A percentile compares a stretch with the other conserved stretches of the same genome.
Conservation (phyloP, 1,140 invertebrate species). For the Bombus vancouverensis region DNA sequence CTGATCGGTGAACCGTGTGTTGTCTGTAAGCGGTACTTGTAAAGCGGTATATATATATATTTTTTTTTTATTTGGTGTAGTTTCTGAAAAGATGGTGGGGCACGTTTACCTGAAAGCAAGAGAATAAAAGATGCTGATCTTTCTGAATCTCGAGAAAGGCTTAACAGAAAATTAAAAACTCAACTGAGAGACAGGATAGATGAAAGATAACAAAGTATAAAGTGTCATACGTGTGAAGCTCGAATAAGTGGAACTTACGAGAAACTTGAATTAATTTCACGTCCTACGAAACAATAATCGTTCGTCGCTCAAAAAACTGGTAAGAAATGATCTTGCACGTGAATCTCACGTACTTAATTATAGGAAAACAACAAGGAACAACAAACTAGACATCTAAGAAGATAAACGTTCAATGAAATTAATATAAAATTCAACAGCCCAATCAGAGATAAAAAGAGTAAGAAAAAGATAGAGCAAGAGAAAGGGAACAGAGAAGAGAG, state of each 20-base stretch:
- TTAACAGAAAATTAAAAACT: conserved; percentile 19
- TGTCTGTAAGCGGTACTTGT: conserved; percentile 54
- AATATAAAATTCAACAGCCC: conserved; percentile 41
- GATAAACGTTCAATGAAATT: conserved; percentile 23
- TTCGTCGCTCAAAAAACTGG: not conserved
- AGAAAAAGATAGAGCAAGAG: not conserved
- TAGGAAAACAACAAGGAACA: conserved; percentile 9
- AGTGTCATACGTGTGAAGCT: conserved; percentile 21
- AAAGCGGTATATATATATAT: conserved; percentile 22
- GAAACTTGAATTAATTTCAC: not conserved
- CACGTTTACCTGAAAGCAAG: conserved; percentile 64
- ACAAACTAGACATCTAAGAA: conserved; percentile 33
- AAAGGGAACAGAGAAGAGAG: not conserved
- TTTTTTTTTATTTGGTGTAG: not conserved
- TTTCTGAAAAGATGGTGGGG: conserved; percentile 39
- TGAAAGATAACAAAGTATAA: not conserved
- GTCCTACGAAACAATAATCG: not conserved
- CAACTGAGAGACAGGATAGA: conserved; percentile 4
- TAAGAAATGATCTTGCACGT: not conserved
- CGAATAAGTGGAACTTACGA: not conserved
- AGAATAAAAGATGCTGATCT: conserved; percentile 23
- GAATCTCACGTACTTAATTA: not conserved
- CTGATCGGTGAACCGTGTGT: conserved; percentile 35
- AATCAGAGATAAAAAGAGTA: not conserved
- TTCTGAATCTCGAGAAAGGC: conserved; percentile 32